Evolutionary conservation across 2,113 vertebrate genomes (phyloP), one percentile per base, ranked within the genome.

Genomic region (Dolichotis patagonum): DNA sequence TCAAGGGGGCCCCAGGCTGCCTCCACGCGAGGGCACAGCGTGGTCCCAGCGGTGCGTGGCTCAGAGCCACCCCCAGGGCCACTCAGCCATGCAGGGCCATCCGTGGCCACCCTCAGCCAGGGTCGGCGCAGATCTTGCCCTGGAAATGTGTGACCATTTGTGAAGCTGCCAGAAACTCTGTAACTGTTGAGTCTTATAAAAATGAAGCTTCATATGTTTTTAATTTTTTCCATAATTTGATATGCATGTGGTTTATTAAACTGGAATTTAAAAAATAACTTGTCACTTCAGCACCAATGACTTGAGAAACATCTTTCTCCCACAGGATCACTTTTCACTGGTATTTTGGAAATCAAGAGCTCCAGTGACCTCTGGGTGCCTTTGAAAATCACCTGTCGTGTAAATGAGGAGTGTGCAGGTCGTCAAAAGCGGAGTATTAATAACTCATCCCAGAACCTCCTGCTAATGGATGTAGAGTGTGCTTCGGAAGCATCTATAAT

Each of bases 1-100:
- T 65, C 0, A 38, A 85, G 98, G 98, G 94, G 90, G 94, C 93
- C 97, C 87, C 97, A 90, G 63, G 88, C 84, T 95, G 80, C 93
- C 94, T 94, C 93, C 62, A 13, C 85, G 69, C 93, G 54, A 95
- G 94, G 93, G 95, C 80, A 91, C 95, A 52, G 43, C 87, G 88
- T 73, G 69, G 32, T 90, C 82, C 95, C 97, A 90, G 77, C 96
- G 96, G 77, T n/a, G 46, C 91, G 95, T 58, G 35, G 32, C 80
- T 60, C 77, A 26, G 17, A 12, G 6, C 49, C 32, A 7, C 52
- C 88, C 38, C 43, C 1, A 6, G n/a, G 16, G 20, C 24, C 4
- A 6, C 7, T 5, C 1, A 1, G 24, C 20, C 20, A 7, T 32
- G 2, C 9, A 80, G 17, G 10, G 13, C 10, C 81, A 35, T 43